Evolutionary conservation across 2,888 invertebrate genomes (phyloP).

Genomic region (Himalopsyche kuldschensis): DNA sequence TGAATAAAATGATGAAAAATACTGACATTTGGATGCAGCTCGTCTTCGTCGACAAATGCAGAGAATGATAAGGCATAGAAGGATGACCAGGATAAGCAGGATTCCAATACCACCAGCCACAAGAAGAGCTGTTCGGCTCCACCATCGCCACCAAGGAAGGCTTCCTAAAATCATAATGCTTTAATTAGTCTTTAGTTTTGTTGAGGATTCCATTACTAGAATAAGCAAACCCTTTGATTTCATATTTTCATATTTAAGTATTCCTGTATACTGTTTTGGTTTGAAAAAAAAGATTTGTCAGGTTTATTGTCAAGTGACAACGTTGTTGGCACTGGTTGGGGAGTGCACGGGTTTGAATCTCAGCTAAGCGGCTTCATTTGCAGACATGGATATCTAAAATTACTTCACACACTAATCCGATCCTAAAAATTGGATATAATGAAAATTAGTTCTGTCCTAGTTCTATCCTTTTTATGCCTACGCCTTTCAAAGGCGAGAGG

Average conservation of each 20-base stretch:
- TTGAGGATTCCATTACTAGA: too few relatives aligned
- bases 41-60: slow-evolving; percentile 83
- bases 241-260: not conserved
- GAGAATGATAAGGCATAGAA: slow-evolving; percentile 75
- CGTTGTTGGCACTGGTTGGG: too few relatives aligned
- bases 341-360: too few relatives aligned
- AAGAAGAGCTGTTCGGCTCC: slow-evolving; percentile 35
- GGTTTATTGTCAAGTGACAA: too few relatives aligned
- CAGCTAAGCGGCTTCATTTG: too few relatives aligned
- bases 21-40: slow-evolving; percentile 82
- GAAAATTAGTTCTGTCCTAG: too few relatives aligned
- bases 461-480: too few relatives aligned
- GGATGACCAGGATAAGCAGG: slow-evolving; percentile 30
- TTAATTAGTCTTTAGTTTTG: not conserved
- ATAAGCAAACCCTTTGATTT: not conserved
- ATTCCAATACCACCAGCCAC: slow-evolving; percentile 34
- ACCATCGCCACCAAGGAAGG: slow-evolving; percentile 35
- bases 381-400: too few relatives aligned
- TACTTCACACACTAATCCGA: too few relatives aligned
- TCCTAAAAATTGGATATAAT: too few relatives aligned
- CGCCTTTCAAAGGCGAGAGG: too few relatives aligned
- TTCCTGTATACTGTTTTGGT: not conserved
- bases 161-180: slow-evolving; percentile 15
- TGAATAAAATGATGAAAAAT: not conserved
- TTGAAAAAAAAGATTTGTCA: too few relatives aligned